Percentiles rank a stretch among this genome's conserved stretches.
phyloP scores from a whole-genome alignment of 2,888 invertebrate species.

The Nomada ferruginata region DNA sequence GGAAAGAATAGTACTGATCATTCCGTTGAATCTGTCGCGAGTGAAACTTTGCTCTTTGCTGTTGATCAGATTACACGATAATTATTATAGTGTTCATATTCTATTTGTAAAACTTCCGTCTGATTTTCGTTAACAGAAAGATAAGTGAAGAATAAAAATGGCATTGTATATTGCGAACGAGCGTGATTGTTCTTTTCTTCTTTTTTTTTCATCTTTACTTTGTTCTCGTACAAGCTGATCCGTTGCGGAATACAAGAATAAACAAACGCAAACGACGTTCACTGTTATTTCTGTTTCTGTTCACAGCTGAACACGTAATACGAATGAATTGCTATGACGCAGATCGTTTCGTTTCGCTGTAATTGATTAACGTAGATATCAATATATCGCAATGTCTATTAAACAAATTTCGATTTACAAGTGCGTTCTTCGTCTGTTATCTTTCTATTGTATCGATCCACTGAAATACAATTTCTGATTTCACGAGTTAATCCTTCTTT shows the following conservation, averaged over 20 bases:
- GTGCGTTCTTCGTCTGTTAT: slow-evolving; percentile 56
- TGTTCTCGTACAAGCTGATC: neutral
- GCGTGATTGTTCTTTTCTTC: neutral
- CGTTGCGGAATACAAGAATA: neutral
- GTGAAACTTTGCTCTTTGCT: slow-evolving; percentile 37
- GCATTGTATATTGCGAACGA: slow-evolving; percentile 1
- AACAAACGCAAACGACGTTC: neutral
- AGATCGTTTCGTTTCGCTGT: slow-evolving; percentile 46
- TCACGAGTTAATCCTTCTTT: slow-evolving; percentile 16
- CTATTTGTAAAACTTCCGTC: slow-evolving; percentile 34
- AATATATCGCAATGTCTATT: slow-evolving; percentile 50
- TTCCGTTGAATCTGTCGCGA: slow-evolving; percentile 31
- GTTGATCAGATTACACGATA: slow-evolving; percentile 32
- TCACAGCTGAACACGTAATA: neutral
- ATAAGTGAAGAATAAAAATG: neutral
- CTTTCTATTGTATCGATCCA: slow-evolving; percentile 58
- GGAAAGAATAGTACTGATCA: neutral
- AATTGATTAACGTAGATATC: slow-evolving; percentile 51
- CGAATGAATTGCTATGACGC: slow-evolving; percentile 12
- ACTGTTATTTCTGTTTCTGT: no score
- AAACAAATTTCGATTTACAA: slow-evolving; percentile 59
- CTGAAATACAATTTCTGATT: slow-evolving; percentile 52
- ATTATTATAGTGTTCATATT: slow-evolving; percentile 38
- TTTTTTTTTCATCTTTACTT: neutral
- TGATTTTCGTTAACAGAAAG: slow-evolving; percentile 9